Evolutionary conservation across 2,113 vertebrate genomes (phyloP).

Genomic region (Circaetus gallicus): DNA sequence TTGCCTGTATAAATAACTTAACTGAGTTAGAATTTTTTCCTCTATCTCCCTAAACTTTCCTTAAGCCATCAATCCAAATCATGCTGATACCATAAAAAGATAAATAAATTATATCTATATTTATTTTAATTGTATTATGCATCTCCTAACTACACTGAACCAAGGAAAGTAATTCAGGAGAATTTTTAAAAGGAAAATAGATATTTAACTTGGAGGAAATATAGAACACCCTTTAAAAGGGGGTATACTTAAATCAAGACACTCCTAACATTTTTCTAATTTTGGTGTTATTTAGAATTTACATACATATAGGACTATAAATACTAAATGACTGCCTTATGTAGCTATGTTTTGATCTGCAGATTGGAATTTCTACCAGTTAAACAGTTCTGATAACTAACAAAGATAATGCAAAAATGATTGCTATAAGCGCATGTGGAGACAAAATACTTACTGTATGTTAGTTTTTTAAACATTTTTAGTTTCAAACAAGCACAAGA

Average conservation of each 20-base stretch:
- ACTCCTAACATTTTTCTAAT: not conserved
- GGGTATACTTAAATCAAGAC: not conserved
- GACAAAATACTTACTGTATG: not conserved
- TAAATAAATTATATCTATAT: not conserved
- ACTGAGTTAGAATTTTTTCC: not conserved
- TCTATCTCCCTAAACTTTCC: not conserved
- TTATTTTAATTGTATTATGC: not conserved
- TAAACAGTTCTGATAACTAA: not conserved
- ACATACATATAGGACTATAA: not conserved
- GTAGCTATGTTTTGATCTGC: not conserved
- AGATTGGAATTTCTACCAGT: not conserved
- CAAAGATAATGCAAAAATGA: not conserved
- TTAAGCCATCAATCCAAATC: not conserved
- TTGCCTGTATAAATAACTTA: not conserved
- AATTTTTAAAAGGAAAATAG: not conserved
- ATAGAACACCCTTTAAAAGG: not conserved
- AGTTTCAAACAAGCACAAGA: not conserved
- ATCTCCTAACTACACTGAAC: not conserved
- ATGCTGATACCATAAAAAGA: not conserved
- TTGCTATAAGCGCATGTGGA: not conserved
- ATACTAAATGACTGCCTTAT: not conserved
- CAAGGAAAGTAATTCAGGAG: not conserved
- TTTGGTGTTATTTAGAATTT: not conserved
- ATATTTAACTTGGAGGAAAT: not conserved
- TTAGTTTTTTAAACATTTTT: not conserved